Base-by-base conservation (phyloP, 2,113 vertebrate species). In the Siniperca chuatsi region DNA sequence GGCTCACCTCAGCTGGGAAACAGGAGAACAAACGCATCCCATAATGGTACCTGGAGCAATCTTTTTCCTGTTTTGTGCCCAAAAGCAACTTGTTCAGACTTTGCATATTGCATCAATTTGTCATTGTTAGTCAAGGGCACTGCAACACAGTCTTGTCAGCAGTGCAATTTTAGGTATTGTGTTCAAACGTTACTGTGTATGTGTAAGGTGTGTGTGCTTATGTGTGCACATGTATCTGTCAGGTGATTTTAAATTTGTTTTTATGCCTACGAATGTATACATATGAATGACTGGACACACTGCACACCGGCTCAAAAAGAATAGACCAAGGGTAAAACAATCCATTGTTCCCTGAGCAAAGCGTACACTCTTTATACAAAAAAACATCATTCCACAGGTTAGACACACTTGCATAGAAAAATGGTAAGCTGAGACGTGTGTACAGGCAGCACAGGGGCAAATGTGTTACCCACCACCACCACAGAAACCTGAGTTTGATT, bases 121-220 rank as follows among this genome's bases (percentile, higher is more conserved):
- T 93, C 90, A 91, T 84, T 89, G 90, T 78, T 92, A 88, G 85
- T 93, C 88, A 92, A 93, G 92, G 92, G 78, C 90, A 93, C 89
- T 61, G 77, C 85, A 79, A 70, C 82, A 61, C 73, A 58, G 84
- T 62, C 54, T 82, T 87, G 84, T 91, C 89, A 84, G 83, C 21
- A 6, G 84, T 84, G 65, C 86, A 79, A 50, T 85, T 90, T 86
- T 80, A 79, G 85, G 46, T 78, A 75, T 81, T 86, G 62, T 52
- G 57, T 75, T 76, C 23, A 71, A 86, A 79, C 60, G 29, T 61
- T 77, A 25, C 61, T 78, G 65, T 78, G 72, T 29, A 74, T 74
- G 81, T 2, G 3, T 75, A 29, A 68, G 16, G 61, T 74, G 77
- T 87, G 72, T 75, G 25, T 46, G 35, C 64, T 37, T 64, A 33